phyloP scores from a whole-genome alignment of 2,797 vertebrate genomes.

The Sebastes baramenuke region DNA sequence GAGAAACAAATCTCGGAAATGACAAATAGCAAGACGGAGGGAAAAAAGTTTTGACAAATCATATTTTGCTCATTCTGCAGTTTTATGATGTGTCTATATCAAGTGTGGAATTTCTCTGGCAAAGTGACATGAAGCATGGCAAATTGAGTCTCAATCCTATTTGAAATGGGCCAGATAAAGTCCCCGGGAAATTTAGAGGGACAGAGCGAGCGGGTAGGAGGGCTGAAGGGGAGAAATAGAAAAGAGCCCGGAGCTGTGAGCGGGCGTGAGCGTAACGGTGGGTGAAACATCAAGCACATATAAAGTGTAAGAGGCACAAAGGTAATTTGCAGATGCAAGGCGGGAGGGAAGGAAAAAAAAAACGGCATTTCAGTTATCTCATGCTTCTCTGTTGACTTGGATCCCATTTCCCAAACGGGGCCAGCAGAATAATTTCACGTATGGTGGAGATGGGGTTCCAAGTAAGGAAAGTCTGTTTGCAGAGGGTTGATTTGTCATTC shows the following conservation, averaged over 20 bases:
- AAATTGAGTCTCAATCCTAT: conserved; percentile 74
- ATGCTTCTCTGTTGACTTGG: conserved; percentile 48
- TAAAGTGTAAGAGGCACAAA: conserved; percentile 42
- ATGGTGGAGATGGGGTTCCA: conserved; percentile 46
- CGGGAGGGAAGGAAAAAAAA: neutral
- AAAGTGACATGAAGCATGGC: conserved; percentile 59
- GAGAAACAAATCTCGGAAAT: conserved; percentile 40
- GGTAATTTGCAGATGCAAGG: conserved; percentile 50
- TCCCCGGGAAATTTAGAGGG: conserved; percentile 59
- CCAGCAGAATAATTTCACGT: conserved; percentile 56
- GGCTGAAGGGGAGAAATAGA: neutral
- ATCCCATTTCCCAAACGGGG: conserved; percentile 45
- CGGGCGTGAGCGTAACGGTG: neutral
- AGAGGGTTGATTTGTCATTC: conserved; percentile 58
- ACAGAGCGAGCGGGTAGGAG: conserved; percentile 36
- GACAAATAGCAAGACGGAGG: conserved; percentile 35
- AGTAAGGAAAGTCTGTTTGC: conserved; percentile 42
- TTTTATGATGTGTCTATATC: conserved; percentile 57
- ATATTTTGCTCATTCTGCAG: conserved; percentile 57
- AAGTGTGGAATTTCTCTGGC: conserved; percentile 47
- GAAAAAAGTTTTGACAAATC: conserved; percentile 45
- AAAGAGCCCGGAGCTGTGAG: conserved; percentile 13
- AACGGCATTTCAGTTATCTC: conserved; percentile 44
- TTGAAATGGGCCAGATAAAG: conserved; percentile 72
- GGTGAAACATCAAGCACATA: conserved; percentile 33